Evolutionary conservation across 2,888 invertebrate species (phyloP).

Genomic region (Asteroscopus sphinx): DNA sequence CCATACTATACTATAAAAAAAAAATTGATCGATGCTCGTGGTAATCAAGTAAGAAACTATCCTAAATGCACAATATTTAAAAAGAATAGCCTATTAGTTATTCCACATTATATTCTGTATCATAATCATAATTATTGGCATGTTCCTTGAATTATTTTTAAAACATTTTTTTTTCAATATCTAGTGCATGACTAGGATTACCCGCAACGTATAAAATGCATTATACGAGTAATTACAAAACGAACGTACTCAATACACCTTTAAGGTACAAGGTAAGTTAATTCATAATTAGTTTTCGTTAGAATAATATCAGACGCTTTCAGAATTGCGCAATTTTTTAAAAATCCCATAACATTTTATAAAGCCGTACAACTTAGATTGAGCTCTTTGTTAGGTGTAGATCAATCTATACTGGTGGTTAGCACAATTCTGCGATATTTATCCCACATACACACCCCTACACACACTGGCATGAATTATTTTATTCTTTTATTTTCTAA

Average conservation of each 20-base stretch:
- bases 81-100: no score
- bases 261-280: constrained; percentile 46
- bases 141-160: no score
- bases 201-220: constrained; percentile 19
- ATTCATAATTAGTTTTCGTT: constrained; percentile 48
- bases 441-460: no score
- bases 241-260: constrained; percentile 31
- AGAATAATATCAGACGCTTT: constrained; percentile 27
- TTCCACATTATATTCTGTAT: no score
- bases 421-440: constrained; percentile 1
- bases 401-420: constrained; percentile 7
- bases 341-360: background rate
- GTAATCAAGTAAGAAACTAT: no score
- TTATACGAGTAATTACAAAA: constrained; percentile 35
- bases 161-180: no score
- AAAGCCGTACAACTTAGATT: background rate
- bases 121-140: no score
- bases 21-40: no score
- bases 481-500: no score
- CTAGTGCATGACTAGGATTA: constrained; percentile 29
- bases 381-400: background rate
- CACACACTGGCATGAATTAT: no score
- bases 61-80: no score
- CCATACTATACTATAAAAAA: no score
- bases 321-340: constrained; percentile 26